Base-by-base conservation (phyloP, 2,888 invertebrate genomes). In the Eudiplozoon nipponicum region DNA sequence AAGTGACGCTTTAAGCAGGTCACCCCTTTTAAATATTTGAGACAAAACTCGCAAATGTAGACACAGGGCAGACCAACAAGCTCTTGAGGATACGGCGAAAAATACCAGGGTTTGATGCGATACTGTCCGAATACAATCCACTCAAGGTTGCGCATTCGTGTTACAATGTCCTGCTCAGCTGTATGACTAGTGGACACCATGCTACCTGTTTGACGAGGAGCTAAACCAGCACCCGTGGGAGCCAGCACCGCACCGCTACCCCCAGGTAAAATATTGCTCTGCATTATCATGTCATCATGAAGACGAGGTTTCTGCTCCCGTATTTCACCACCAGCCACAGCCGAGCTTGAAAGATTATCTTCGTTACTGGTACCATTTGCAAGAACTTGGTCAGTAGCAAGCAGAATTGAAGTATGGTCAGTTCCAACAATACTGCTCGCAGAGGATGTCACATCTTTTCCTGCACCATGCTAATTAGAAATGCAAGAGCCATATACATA, bases 101-200 rank as follows among this genome's bases (percentile, higher is more conserved):
- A 98, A 61, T 98, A 98, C 94, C 94, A 94, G 0, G 94, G 90
- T 52, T 80, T 74, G 49, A 98, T 86, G 50, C 80, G 67, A 59
- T 84, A 73, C 47, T 68, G 65, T 3, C 94, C 94, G 46, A 98
- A 65, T 60, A 94, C 86, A 45, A 98, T 86, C 67, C 81, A 69
- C 59, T 94, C 81, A 38, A 98, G 73, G 55, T 98, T 98, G 62
- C 94, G 84, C 76, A 98, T 94, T 44, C 94, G 63, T 0, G 90
- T 94, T 15, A 94, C 75, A 15, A 86, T 72, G 61, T 98, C 90
- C 51, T 43, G 40, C 21, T 90, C 90, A 5, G 11, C 5, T 15
- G 17, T 31, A 52, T 78, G 75, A 29, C 71, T 71, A 54, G 80
- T 78, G 1, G 75, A 71, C 1, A 84, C 73, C 68, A 86, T 70